phyloP scores from a whole-genome alignment of 2,113 vertebrate genomes.

The Pithys albifrons region DNA sequence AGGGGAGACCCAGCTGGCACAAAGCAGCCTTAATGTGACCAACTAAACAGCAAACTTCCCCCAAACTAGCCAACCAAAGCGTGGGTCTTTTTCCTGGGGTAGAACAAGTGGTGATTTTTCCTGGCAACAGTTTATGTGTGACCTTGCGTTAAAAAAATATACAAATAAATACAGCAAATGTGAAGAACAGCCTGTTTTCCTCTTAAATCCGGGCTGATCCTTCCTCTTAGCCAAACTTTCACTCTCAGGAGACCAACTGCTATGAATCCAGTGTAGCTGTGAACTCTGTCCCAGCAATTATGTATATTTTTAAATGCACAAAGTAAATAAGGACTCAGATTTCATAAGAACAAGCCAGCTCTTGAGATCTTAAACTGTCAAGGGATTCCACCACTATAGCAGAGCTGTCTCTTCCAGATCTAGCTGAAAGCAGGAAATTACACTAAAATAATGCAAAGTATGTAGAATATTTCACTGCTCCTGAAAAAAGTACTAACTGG shows the following conservation, averaged over 20 bases:
- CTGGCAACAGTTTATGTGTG: neutral
- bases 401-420: neutral
- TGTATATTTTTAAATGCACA: neutral
- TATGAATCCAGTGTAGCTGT: neutral
- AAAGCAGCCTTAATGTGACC: neutral
- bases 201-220: neutral
- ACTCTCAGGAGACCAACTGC: neutral
- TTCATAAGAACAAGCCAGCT: neutral
- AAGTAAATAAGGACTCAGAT: neutral
- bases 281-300: neutral
- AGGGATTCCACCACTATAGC: accelerated
- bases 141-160: neutral
- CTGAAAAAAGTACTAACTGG: neutral
- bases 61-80: neutral
- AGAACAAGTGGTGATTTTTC: slow-evolving; percentile 15
- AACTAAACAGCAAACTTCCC: neutral
- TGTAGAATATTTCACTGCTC: neutral
- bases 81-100: slow-evolving; percentile 2
- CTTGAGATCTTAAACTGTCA: neutral
- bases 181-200: neutral
- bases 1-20: neutral
- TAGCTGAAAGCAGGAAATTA: neutral
- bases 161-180: slow-evolving; percentile 35
- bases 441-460: neutral
- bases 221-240: neutral